Percentiles rank a stretch among this genome's conserved stretches.
Conservation (phyloP, 2,113 vertebrate genomes). For the Pionites leucogaster region DNA sequence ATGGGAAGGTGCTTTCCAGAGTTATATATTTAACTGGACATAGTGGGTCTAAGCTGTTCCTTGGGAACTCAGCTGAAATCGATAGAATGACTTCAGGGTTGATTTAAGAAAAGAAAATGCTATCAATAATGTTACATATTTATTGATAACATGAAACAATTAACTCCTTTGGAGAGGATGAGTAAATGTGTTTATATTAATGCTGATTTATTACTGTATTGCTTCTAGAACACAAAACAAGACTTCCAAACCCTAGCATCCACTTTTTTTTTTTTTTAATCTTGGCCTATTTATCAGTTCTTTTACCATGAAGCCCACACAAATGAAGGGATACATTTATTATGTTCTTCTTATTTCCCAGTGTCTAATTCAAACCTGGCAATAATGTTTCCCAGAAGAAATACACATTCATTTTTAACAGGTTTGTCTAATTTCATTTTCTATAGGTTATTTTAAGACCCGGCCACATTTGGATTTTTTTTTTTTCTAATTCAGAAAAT, state of each 20-base stretch:
- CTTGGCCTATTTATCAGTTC: constrained; percentile 48
- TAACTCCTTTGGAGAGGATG: constrained; percentile 26
- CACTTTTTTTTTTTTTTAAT: constrained; percentile 13
- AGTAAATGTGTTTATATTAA: constrained; percentile 37
- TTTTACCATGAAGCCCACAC: constrained; percentile 34
- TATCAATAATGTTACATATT: constrained; percentile 35
- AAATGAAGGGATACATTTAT: constrained; percentile 42
- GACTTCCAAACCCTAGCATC: not conserved
- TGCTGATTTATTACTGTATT: constrained; percentile 44
- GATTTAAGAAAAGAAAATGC: constrained; percentile 41
- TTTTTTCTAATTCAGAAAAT: constrained; percentile 16
- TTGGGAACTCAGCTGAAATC: constrained; percentile 9
- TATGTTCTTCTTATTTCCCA: constrained; percentile 40
- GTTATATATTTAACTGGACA: constrained; percentile 28
- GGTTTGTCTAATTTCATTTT: constrained; percentile 1
- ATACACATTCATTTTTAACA: constrained; percentile 11
- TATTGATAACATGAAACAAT: constrained; percentile 35
- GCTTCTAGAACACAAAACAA: constrained; percentile 22
- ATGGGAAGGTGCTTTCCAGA: constrained; percentile 12
- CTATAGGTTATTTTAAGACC: not conserved
- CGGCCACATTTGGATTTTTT: not conserved
- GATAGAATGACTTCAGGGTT: not conserved
- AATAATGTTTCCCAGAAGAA: constrained; percentile 9
- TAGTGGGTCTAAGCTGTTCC: not conserved
- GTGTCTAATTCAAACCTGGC: constrained; percentile 35